These are phyloP conservation scores for Athripsodes cinereus DNA, from an alignment of 2,888 invertebrate species.

Conservation along the genomic window DNA sequence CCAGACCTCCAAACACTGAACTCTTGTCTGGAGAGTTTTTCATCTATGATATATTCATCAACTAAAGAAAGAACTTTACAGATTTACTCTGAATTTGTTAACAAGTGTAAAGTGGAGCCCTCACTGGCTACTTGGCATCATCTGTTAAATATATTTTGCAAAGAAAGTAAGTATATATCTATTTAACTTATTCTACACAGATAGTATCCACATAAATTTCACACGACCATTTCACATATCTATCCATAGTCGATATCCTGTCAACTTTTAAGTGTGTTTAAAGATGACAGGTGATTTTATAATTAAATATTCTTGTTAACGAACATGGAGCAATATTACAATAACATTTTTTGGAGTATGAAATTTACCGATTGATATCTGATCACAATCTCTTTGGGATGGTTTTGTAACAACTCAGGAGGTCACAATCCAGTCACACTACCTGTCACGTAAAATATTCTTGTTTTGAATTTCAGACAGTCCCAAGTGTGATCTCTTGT, in stretches of 20 bases:
- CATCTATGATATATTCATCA: slow-evolving; percentile 26
- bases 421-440: too few species aligned
- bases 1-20: slow-evolving; percentile 69
- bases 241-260: too few species aligned
- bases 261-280: too few species aligned
- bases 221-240: too few species aligned
- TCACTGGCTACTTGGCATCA: slow-evolving; percentile 71
- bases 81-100: slow-evolving; percentile 58
- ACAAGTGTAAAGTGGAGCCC: slow-evolving; percentile 61
- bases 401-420: background rate
- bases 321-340: too few species aligned
- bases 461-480: slow-evolving; percentile 7
- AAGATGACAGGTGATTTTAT: too few species aligned
- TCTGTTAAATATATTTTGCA: slow-evolving; percentile 62
- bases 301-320: too few species aligned
- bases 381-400: too few species aligned
- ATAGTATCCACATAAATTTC: too few species aligned
- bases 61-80: slow-evolving; percentile 44
- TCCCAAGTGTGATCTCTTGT: slow-evolving; percentile 17
- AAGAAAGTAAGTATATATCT: slow-evolving; percentile 55
- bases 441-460: too few species aligned
- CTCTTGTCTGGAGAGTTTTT: slow-evolving; percentile 49
- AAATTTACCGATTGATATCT: too few species aligned
- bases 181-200: background rate
- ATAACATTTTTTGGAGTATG: too few species aligned